Base-by-base conservation (phyloP, 2,113 vertebrate species). In the Ceyx melanurus region DNA sequence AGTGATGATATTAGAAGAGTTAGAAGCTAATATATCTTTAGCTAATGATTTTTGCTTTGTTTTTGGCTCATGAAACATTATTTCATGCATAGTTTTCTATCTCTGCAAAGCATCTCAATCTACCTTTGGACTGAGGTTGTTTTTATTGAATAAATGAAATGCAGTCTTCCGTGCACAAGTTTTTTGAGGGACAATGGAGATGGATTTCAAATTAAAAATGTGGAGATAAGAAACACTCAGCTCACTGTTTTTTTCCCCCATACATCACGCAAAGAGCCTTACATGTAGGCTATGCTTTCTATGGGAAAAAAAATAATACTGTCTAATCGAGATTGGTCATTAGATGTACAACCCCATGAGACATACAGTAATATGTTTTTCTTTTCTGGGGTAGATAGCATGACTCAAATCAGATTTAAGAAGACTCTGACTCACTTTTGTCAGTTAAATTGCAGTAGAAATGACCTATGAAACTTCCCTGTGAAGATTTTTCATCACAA, bases 21-120 rank as follows among this genome's bases (percentile, higher is more conserved):
- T 74, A 81, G 37, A 87, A 90, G 33, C 54, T 50, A 95, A 76
- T 84, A 60, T 26, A 82, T 65, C 61, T 81, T 57, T 28, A 70
- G 66, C n/a, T 84, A 88, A 85, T 70, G 83, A 73, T n/a, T 79
- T 82, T 90, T 61, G 25, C 29, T 90, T 86, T 88, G 42, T 72
- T 93, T 91, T 91, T 13, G 10, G 15, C 53, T 82, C 28, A 86
- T 70, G 48, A 70, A 74, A 60, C n/a, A 54, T 60, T 65, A 89
- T 86, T 80, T 87, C 53, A 60, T 42, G 9, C 28, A 26, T 40
- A 45, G 86, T 67, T 88, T 86, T 71, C 45, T 56, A 5, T 66
- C 46, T 57, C 64, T 70, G 29, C 21, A 84, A 75, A 80, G 13
- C n/a, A 74, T 53, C 37, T 75, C 26, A 48, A 64, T 74, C 29